Evolutionary conservation across 2,888 invertebrate genomes (phyloP), one percentile per base, ranked within the genome.

Genomic region (Habroteleia sp.): DNA sequence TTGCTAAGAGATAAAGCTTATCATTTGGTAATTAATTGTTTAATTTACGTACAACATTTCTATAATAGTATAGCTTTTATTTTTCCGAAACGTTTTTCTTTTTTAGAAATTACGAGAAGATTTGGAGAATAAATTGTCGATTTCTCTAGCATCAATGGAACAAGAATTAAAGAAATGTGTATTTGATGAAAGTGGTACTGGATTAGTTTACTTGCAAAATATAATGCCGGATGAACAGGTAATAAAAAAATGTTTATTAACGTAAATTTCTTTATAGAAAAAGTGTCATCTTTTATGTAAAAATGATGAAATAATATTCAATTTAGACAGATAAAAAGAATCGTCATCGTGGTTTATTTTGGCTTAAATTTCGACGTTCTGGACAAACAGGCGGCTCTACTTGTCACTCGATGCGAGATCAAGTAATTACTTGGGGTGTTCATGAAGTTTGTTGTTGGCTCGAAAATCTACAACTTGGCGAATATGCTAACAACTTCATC

Each of bases 361-460:
- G 93, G 93, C 89, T 92, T 77, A 92, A 93, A 81, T 91, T 93
- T 83, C 91, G 92, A 5, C 91, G 91, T 44, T 84, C 85, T 3
- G 85, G 88, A 33, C 48, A 17, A 3, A n/a, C 58, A 29, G 87
- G 85, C 20, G 56, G 23, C 23, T 41, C 86, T 87, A 90, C 90
- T 87, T 80, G 80, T 31, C 85, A 87, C 76, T 81, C 82, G 5
- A 81, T 82, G 42, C 80, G 84, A 20, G 87, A 88, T 46, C 87
- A 87, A 66, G 86, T 86, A 1, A 86, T 84, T 2, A 86, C 87
- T 46, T 98, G 98, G 98, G 94, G 95, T 23, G 93, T 95, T 4
- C 93, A 93, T 54, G 97, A 98, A 86, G 97, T 98, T 0, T 95
- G 94, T 56, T 90, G 92, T 4, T 99, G 98, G 98, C 90, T 99